Evolutionary conservation across 2,113 vertebrate genomes (phyloP).

Genomic region (Macroglossus sobrinus): DNA sequence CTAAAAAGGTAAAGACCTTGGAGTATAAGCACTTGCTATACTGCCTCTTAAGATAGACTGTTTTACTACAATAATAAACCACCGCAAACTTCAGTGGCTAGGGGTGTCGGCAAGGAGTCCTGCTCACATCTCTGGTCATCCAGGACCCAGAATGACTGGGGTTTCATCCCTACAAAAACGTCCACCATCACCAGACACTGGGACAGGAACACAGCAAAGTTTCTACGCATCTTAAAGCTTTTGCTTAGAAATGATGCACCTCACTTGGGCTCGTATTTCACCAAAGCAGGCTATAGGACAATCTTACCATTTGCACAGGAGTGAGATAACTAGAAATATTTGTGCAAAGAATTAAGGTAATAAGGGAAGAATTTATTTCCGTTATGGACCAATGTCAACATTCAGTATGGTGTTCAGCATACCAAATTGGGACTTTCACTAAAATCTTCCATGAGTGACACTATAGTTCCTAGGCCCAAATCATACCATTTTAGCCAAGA

Average conservation of each 20-base stretch:
- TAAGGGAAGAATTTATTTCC: neutral
- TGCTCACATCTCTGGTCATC: neutral
- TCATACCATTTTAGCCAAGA: neutral
- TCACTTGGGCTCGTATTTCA: neutral
- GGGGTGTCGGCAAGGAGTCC: neutral
- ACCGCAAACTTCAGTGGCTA: neutral
- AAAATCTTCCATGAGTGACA: neutral
- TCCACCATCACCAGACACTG: neutral
- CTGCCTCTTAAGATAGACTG: neutral
- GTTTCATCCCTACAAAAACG: neutral
- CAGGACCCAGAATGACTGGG: neutral
- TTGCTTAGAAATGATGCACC: neutral
- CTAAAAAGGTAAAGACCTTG: neutral
- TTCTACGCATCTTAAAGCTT: neutral
- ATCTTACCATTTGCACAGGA: neutral
- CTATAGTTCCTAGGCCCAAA: neutral
- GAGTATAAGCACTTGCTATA: neutral
- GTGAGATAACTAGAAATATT: neutral
- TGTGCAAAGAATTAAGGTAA: neutral
- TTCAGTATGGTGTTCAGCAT: neutral
- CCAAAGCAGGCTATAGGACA: neutral
- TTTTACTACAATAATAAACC: neutral
- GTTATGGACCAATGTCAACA: neutral
- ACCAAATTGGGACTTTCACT: neutral
- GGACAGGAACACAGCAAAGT: neutral